Percentiles rank a stretch among this genome's conserved stretches.
These are phyloP conservation scores for Oreochromis aureus DNA, from an alignment of 2,113 vertebrate genomes.

Conservation along the genomic window DNA sequence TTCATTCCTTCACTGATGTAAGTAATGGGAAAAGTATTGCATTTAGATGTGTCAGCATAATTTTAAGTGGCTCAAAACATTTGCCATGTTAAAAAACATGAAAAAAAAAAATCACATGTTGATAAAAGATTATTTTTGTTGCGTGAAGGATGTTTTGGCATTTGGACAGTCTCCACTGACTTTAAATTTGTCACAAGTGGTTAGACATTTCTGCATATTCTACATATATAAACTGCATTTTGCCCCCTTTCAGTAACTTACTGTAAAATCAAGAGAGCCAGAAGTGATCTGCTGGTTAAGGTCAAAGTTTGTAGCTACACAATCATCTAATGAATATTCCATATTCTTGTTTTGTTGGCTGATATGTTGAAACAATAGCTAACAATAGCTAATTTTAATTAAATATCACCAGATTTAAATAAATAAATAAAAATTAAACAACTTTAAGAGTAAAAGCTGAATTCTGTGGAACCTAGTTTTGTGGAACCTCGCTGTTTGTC, in stretches of 20 bases:
- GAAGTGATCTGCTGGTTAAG: background rate
- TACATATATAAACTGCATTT: background rate
- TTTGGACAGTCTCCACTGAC: constrained; percentile 2
- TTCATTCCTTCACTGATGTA: constrained; percentile 8
- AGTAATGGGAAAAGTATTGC: constrained; percentile 31
- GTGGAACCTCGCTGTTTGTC: background rate
- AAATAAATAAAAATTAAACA: background rate
- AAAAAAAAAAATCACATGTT: background rate
- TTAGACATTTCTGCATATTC: background rate
- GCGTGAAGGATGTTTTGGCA: constrained; percentile 20
- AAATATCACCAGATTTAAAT: background rate
- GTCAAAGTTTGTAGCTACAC: background rate
- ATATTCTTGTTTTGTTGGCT: background rate
- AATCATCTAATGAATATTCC: background rate
- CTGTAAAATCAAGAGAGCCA: background rate
- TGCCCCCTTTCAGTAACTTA: background rate
- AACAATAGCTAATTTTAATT: background rate
- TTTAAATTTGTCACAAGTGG: constrained; percentile 30
- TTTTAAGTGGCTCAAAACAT: constrained; percentile 39
- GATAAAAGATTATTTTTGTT: constrained; percentile 38
- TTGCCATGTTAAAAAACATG: background rate
- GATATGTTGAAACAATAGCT: background rate
- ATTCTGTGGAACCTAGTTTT: background rate
- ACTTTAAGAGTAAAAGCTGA: background rate
- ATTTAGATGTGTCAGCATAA: constrained; percentile 50